Conservation (phyloP, 2,113 vertebrate species). For the Cromileptes altivelis region DNA sequence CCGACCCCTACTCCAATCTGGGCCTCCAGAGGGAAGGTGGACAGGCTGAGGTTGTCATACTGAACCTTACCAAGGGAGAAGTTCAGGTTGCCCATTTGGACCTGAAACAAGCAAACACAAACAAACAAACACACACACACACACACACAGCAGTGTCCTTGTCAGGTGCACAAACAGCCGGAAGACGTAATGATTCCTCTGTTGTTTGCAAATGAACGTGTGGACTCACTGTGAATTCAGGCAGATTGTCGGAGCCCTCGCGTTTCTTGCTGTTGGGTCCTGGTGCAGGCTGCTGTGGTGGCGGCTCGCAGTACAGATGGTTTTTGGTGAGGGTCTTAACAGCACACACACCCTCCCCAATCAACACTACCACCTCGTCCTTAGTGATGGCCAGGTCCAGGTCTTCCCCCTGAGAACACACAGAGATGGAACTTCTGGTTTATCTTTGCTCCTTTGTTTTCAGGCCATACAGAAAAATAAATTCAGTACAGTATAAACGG, state of each 20-base stretch:
- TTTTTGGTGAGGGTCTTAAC: slow-evolving; percentile 96
- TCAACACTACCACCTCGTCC: slow-evolving; percentile 96
- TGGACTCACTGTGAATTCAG: slow-evolving; percentile 92
- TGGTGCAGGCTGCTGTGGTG: slow-evolving; percentile 89
- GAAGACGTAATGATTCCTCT: background rate
- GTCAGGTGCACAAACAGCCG: background rate
- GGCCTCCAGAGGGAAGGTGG: slow-evolving; percentile 94
- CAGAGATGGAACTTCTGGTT: background rate
- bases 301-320: slow-evolving; percentile 97
- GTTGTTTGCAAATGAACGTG: background rate
- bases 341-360: slow-evolving; percentile 92
- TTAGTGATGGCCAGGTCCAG: slow-evolving; percentile 96
- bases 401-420: slow-evolving; percentile 90
- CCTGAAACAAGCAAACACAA: slow-evolving; percentile 81
- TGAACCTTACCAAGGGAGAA: slow-evolving; percentile 94
- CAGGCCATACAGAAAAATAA: background rate
- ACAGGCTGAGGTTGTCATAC: slow-evolving; percentile 92
- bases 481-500: too few species aligned
- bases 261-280: slow-evolving; percentile 83
- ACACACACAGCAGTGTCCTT: too few species aligned
- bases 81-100: slow-evolving; percentile 95
- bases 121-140: too few species aligned
- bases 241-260: slow-evolving; percentile 89
- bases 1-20: slow-evolving; percentile 95
- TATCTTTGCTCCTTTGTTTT: background rate